These are phyloP conservation scores for Novumbra hubbsi DNA, from an alignment of 2,797 vertebrate species.

Conservation along the genomic window DNA sequence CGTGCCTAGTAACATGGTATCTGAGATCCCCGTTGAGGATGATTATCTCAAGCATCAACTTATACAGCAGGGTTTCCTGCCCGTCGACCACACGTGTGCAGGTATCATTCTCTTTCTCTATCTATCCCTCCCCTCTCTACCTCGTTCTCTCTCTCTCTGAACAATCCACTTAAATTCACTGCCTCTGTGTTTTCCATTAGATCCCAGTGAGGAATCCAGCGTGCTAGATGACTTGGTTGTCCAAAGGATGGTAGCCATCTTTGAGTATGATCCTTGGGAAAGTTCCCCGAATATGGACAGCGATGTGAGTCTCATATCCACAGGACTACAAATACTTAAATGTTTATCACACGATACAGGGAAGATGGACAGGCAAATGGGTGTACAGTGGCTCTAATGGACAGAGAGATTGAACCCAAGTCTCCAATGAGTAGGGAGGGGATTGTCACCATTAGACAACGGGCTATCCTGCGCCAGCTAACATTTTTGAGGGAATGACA, in stretches of 20 bases:
- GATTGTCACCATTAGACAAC: no score
- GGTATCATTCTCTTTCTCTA: conserved; percentile 64
- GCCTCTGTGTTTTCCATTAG: conserved; percentile 43
- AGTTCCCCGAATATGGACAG: conserved; percentile 89
- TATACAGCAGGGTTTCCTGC: conserved; percentile 78
- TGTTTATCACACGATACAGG: no score
- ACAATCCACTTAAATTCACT: background rate
- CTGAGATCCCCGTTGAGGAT: conserved; percentile 86
- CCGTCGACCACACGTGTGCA: conserved; percentile 64
- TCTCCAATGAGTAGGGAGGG: no score
- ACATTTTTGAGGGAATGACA: background rate
- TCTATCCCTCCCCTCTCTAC: background rate
- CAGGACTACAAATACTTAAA: no score
- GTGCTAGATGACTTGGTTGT: conserved; percentile 57
- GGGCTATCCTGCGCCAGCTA: background rate
- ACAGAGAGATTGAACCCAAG: no score
- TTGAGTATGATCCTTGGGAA: conserved; percentile 92
- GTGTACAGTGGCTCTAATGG: no score
- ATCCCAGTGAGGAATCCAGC: conserved; percentile 43
- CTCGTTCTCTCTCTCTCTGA: background rate
- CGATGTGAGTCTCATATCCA: conserved; percentile 72
- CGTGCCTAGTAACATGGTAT: conserved; percentile 95
- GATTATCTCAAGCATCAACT: conserved; percentile 77
- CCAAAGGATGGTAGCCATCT: conserved; percentile 86
- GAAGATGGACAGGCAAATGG: no score